Evolutionary conservation across 2,888 invertebrate genomes (phyloP), one percentile per base, ranked within the genome.

Genomic region (Margaritifera margaritifera): DNA sequence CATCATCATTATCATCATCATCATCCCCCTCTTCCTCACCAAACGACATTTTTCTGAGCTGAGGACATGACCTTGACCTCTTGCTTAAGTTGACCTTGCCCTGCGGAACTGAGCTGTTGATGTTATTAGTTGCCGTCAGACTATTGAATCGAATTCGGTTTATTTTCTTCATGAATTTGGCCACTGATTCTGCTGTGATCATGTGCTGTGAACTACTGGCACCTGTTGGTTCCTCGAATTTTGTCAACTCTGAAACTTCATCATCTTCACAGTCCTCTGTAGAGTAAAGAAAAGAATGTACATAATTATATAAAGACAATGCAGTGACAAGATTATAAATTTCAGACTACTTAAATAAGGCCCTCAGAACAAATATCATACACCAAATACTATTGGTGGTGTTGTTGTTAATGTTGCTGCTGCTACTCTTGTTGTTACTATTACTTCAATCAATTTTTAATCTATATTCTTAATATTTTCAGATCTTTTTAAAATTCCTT

Each of bases 131-230:
- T 11, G 72, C 73, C 5, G 80, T 82, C 18, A 84, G 75, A 72
- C 84, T 85, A 68, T 84, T 85, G 67, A 85, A 86, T 19, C 87
- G 71, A n/a, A 87, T 86, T 25, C 88, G 66, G 69, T 88, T 88
- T 27, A 87, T 84, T 63, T 80, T 81, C 62, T 80, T 81, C 85
- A 87, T 87, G 69, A 88, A 87, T 60, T 85, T 84, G 25, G 83
- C 78, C 22, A 89, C 87, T 3, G 88, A 88, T 68, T 86, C 84
- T 0, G 87, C 87, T 0, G 87, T 86, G 19, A 82, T 50, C 27
- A 62, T 65, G 18, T 52, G 55, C 6, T 24, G 55, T 3, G 69
- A 58, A 25, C 42, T 59, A 27, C 61, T 52, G 31, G 71, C 63
- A 52, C 66, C 67, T 55, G 69, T 56, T 52, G 61, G 58, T 22